phyloP scores from a whole-genome alignment of 1,140 invertebrate species.

The Cardiocondyla obscurior region DNA sequence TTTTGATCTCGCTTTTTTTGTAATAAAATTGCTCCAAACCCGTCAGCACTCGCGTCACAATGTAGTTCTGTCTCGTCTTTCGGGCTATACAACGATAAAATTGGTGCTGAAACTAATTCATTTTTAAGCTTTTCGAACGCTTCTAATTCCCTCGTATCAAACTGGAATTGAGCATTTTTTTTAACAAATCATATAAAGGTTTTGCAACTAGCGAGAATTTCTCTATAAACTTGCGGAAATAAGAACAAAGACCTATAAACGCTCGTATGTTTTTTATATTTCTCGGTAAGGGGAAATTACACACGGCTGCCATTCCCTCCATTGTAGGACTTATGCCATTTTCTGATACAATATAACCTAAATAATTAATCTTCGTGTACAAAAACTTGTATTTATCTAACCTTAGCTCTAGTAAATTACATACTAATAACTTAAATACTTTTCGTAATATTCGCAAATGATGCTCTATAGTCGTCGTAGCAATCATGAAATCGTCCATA shows the following conservation, averaged over 20 bases:
- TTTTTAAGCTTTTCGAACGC: neutral
- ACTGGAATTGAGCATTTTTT: neutral
- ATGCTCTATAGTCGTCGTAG: neutral
- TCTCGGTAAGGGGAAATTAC: neutral
- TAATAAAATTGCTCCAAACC: neutral
- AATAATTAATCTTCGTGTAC: no score
- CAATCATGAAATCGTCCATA: neutral
- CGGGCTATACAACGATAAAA: no score
- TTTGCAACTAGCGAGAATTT: neutral
- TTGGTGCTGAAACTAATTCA: neutral
- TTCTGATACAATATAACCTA: no score
- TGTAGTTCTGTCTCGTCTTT: no score
- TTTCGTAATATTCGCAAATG: neutral
- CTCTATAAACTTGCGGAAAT: neutral
- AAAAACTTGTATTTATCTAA: neutral
- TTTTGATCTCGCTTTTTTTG: neutral
- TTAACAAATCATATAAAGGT: neutral
- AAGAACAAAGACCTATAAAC: neutral
- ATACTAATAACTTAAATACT: neutral
- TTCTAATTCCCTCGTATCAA: neutral
- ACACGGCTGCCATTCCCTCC: neutral
- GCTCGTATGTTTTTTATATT: neutral
- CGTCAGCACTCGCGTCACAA: no score
- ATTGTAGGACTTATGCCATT: neutral
- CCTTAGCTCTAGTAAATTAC: neutral